Percentiles rank a stretch among this genome's conserved stretches.
Evolutionary conservation across 1,140 invertebrate species (phyloP).

Genomic region (Drosophila pseudoananassae): DNA sequence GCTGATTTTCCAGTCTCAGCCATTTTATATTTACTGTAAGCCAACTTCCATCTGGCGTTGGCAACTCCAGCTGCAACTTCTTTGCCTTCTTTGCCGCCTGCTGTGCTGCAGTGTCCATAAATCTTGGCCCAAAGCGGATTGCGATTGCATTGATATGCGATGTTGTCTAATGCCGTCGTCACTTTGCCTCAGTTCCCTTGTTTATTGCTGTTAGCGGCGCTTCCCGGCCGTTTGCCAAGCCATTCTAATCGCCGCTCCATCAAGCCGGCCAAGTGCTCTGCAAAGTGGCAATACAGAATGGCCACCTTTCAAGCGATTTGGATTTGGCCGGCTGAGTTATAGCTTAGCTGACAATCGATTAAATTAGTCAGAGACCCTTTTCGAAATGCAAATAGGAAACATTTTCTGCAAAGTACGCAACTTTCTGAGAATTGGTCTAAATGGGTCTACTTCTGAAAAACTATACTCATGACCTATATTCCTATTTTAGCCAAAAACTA

Average conservation of each 20-base stretch:
- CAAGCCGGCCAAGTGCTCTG: constrained; percentile 46
- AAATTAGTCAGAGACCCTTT: background rate
- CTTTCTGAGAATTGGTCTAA: background rate
- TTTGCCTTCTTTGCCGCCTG: constrained; percentile 17
- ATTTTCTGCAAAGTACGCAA: too few species aligned
- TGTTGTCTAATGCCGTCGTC: constrained; percentile 61
- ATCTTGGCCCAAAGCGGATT: constrained; percentile 75
- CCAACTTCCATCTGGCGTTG: constrained; percentile 35
- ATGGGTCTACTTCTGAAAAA: background rate
- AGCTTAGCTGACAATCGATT: constrained; percentile 14
- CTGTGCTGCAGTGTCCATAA: constrained; percentile 65
- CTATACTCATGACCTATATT: too few species aligned
- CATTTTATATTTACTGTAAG: constrained; percentile 56
- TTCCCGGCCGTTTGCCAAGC: constrained; percentile 32
- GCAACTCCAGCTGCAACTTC: constrained; percentile 23
- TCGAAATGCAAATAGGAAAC: background rate
- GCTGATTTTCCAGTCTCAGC: constrained; percentile 60
- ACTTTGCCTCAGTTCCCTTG: constrained; percentile 19
- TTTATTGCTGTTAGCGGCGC: constrained; percentile 68
- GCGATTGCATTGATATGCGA: constrained; percentile 71
- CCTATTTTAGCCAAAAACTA: background rate
- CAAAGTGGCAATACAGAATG: constrained; percentile 57
- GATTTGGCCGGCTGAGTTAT: constrained; percentile 33
- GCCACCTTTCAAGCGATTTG: constrained; percentile 47
- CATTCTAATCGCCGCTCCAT: constrained; percentile 45